These are phyloP conservation scores for Symphodus melops DNA, from an alignment of 2,113 vertebrate genomes.

Conservation along the genomic window DNA sequence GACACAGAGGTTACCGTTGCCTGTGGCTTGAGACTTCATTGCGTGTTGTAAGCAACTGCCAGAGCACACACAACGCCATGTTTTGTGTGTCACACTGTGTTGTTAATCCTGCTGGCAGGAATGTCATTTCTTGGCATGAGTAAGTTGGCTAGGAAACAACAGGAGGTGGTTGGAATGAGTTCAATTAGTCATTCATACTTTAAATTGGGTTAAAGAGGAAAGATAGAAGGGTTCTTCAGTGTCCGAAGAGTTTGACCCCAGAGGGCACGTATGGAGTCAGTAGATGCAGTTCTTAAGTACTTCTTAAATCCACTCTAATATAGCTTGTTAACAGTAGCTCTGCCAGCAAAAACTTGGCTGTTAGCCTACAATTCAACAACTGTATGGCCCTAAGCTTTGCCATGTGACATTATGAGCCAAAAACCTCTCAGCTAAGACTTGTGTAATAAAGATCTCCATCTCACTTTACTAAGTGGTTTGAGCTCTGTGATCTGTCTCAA, in stretches of 20 bases:
- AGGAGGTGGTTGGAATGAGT: slow-evolving; percentile 2
- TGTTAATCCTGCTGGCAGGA: slow-evolving; percentile 22
- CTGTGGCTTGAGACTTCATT: slow-evolving; percentile 30
- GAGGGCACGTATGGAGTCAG: slow-evolving; percentile 1
- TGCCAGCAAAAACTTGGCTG: slow-evolving; percentile 2
- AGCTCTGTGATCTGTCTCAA: slow-evolving; percentile 10
- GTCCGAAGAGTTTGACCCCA: slow-evolving; percentile 4
- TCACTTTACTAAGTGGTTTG: slow-evolving; percentile 4
- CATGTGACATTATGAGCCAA: slow-evolving; percentile 30
- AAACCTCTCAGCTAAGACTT: slow-evolving; percentile 16
- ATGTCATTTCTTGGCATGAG: slow-evolving; percentile 21
- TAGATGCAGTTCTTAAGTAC: slow-evolving; percentile 4
- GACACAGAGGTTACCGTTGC: slow-evolving; percentile 30
- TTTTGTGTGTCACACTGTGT: slow-evolving; percentile 1
- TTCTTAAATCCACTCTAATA: not conserved
- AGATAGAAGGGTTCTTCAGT: not conserved
- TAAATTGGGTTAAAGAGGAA: slow-evolving; percentile 6
- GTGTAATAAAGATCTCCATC: slow-evolving; percentile 16
- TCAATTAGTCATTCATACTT: not conserved
- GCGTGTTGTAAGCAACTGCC: slow-evolving; percentile 20
- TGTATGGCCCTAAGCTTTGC: slow-evolving; percentile 28
- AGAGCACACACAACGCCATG: not conserved
- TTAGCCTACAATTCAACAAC: slow-evolving; percentile 24
- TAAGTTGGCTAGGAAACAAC: slow-evolving; percentile 4
- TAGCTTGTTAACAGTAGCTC: not conserved